phyloP scores from a whole-genome alignment of 2,113 vertebrate genomes.

The Felis catus region DNA sequence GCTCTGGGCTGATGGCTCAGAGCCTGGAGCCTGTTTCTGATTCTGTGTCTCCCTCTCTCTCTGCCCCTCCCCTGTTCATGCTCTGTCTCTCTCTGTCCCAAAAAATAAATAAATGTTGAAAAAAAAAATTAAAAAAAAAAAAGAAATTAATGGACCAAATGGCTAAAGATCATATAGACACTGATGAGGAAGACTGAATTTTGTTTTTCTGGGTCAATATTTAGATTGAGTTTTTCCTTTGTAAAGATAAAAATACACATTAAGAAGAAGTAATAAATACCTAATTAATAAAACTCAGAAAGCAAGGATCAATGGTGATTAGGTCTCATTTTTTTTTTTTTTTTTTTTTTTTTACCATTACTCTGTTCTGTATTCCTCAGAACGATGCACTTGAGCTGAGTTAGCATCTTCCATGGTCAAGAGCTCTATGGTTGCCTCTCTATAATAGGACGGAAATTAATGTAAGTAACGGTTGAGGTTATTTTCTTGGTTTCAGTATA shows the following conservation, averaged over 20 bases:
- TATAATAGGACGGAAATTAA: background rate
- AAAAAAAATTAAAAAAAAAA: too few species aligned
- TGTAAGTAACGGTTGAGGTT: background rate
- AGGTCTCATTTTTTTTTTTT: background rate
- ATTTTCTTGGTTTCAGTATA: background rate
- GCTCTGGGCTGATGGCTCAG: too few species aligned
- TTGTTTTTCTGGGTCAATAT: background rate
- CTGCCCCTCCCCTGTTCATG: too few species aligned
- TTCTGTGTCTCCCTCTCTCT: too few species aligned
- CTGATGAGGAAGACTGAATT: background rate
- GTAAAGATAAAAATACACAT: background rate
- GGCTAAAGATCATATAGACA: background rate
- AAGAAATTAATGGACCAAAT: background rate
- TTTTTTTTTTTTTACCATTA: too few species aligned
- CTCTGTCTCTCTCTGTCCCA: too few species aligned
- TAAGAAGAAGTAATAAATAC: background rate
- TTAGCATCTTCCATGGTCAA: background rate
- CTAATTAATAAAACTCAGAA: background rate
- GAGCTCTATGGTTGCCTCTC: accelerated
- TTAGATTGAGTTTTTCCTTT: background rate
- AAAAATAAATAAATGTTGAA: too few species aligned
- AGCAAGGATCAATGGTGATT: background rate
- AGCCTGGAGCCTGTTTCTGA: too few species aligned
- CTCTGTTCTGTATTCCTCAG: background rate
- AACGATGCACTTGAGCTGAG: background rate